phyloP scores from a whole-genome alignment of 1,140 invertebrate genomes.

The Batillaria attramentaria region DNA sequence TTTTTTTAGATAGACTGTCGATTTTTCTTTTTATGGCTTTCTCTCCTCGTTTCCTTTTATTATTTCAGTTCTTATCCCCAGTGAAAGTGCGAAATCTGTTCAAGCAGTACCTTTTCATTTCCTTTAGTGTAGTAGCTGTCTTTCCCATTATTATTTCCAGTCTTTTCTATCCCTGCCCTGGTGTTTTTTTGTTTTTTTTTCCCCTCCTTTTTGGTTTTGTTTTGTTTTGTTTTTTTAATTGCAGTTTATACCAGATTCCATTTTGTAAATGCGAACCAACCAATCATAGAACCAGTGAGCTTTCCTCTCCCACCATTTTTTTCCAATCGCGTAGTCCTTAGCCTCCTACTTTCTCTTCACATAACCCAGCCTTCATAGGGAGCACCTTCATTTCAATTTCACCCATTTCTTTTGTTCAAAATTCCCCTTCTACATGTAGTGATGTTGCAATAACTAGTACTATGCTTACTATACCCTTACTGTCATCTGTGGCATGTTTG shows the following conservation, averaged over 20 bases:
- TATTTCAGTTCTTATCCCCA: no score
- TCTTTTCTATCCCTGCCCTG: neutral
- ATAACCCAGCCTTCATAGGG: no score
- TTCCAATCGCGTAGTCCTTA: constrained; percentile 5
- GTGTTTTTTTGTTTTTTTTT: neutral
- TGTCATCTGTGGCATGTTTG: neutral
- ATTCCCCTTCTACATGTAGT: neutral
- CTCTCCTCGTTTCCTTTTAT: no score
- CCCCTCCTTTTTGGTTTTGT: neutral
- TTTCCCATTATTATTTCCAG: neutral
- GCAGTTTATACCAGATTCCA: constrained; percentile 36
- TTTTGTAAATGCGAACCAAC: neutral
- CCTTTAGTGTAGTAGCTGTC: neutral
- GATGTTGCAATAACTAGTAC: neutral
- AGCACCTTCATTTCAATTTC: no score
- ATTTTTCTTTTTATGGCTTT: no score
- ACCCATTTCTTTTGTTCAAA: neutral
- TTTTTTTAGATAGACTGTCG: no score
- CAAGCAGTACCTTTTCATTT: neutral
- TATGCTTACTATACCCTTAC: neutral
- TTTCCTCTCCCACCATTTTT: neutral
- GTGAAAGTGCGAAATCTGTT: no score
- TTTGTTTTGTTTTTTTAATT: constrained; percentile 20
- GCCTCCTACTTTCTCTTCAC: neutral
- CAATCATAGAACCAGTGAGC: neutral